These are phyloP conservation scores for Colletes gigas DNA, from an alignment of 1,140 invertebrate species.

Conservation along the genomic window DNA sequence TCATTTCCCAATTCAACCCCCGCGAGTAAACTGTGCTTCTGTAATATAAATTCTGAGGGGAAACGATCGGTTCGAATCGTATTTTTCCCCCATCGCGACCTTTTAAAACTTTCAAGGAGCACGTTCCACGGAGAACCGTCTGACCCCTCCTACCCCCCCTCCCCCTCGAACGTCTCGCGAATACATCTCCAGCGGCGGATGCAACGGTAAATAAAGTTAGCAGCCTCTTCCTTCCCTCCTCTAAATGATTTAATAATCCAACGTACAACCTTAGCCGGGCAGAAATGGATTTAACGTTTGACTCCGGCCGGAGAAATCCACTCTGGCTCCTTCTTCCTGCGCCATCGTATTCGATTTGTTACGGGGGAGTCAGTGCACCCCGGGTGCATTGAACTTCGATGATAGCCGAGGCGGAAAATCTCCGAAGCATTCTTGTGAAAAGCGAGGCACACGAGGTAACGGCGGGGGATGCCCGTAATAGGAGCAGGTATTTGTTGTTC, in stretches of 20 bases:
- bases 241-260: slow-evolving; percentile 46
- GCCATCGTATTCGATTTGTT: slow-evolving; percentile 43
- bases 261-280: neutral
- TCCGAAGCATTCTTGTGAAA: slow-evolving; percentile 18
- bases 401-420: slow-evolving; percentile 26
- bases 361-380: neutral
- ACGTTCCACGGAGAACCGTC: neutral
- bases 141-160: no score
- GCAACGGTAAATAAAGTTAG: slow-evolving; percentile 25
- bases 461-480: slow-evolving; percentile 17
- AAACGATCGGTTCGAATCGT: no score
- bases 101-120: no score
- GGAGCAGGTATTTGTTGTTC: slow-evolving; percentile 31
- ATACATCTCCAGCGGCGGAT: neutral
- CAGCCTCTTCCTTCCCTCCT: neutral
- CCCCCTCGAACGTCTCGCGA: no score
- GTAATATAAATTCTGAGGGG: no score
- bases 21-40: no score
- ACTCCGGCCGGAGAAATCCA: neutral
- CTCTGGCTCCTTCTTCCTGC: slow-evolving; percentile 6
- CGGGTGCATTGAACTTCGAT: slow-evolving; percentile 23
- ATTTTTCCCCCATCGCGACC: no score
- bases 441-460: slow-evolving; percentile 8
- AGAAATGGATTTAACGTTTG: slow-evolving; percentile 32
- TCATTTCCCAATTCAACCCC: no score